These are phyloP conservation scores for Pleuronectes platessa DNA, from an alignment of 2,113 vertebrate genomes.

Conservation along the genomic window DNA sequence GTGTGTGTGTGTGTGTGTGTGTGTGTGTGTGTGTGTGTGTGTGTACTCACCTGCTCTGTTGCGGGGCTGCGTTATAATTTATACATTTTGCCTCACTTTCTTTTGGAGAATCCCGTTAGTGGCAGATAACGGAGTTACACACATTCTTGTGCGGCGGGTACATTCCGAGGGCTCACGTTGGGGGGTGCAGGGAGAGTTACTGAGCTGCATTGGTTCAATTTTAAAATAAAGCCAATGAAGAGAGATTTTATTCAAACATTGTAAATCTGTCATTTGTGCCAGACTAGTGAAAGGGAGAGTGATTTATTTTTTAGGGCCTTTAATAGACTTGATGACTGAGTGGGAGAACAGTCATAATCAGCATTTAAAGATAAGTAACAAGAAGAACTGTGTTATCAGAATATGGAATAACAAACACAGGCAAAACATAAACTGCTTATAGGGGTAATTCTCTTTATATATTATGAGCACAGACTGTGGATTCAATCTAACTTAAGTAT, in stretches of 20 bases:
- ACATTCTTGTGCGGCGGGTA: constrained; percentile 6
- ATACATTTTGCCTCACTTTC: constrained; percentile 23
- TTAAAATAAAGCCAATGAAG: constrained; percentile 22
- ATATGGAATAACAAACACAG: too few species aligned
- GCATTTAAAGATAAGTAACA: too few species aligned
- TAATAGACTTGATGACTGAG: constrained; percentile 19
- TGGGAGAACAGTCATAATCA: not conserved
- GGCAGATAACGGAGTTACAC: constrained; percentile 49
- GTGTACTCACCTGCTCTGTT: constrained; percentile 50
- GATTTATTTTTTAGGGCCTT: constrained; percentile 39
- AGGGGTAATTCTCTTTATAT: too few species aligned
- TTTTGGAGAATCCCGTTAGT: constrained; percentile 25
- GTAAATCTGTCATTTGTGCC: constrained; percentile 19
- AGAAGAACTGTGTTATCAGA: too few species aligned
- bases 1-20: constrained; percentile 37
- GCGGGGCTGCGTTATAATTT: constrained; percentile 37
- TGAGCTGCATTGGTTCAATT: constrained; percentile 14
- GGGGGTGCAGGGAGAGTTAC: constrained; percentile 13
- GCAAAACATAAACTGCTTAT: too few species aligned
- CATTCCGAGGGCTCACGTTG: not conserved
- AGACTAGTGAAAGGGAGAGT: constrained; percentile 14
- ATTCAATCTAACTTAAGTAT: too few species aligned
- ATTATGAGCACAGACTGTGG: too few species aligned
- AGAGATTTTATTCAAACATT: constrained; percentile 29
- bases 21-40: constrained; percentile 6